Percentiles rank a stretch among this genome's conserved stretches.
Evolutionary conservation across 1,140 invertebrate genomes (phyloP).

Genomic region (Plectrocnemia conspersa): DNA sequence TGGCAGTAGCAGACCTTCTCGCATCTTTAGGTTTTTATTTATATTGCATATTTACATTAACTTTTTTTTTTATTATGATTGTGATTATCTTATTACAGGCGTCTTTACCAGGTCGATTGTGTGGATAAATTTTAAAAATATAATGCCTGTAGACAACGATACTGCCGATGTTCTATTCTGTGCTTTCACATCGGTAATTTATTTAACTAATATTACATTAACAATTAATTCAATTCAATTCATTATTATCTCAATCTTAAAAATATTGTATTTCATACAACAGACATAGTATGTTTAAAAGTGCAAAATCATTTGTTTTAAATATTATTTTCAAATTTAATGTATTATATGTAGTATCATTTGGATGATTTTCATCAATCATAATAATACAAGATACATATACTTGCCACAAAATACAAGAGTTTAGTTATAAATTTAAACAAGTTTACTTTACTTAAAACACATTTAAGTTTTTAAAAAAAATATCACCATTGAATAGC

Average conservation of each 20-base stretch:
- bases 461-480: too few species aligned
- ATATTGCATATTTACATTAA: too few species aligned
- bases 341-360: conserved; percentile 10
- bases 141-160: conserved; percentile 61
- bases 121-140: conserved; percentile 64
- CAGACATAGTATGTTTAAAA: too few species aligned
- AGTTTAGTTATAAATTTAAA: too few species aligned
- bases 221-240: neutral
- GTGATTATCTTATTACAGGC: conserved; percentile 49
- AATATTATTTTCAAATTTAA: neutral
- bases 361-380: too few species aligned
- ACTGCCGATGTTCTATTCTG: conserved; percentile 65
- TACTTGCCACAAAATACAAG: too few species aligned
- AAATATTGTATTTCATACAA: neutral
- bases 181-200: conserved; percentile 65
- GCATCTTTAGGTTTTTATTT: conserved; percentile 61
- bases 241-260: neutral
- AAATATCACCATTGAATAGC: too few species aligned
- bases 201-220: neutral
- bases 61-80: conserved; percentile 5
- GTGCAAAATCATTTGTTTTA: neutral
- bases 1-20: conserved; percentile 70
- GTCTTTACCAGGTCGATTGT: conserved; percentile 66
- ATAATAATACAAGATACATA: too few species aligned
- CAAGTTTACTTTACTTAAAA: too few species aligned